Conservation (phyloP, 2,113 vertebrate genomes). For the Aythya baeri region DNA sequence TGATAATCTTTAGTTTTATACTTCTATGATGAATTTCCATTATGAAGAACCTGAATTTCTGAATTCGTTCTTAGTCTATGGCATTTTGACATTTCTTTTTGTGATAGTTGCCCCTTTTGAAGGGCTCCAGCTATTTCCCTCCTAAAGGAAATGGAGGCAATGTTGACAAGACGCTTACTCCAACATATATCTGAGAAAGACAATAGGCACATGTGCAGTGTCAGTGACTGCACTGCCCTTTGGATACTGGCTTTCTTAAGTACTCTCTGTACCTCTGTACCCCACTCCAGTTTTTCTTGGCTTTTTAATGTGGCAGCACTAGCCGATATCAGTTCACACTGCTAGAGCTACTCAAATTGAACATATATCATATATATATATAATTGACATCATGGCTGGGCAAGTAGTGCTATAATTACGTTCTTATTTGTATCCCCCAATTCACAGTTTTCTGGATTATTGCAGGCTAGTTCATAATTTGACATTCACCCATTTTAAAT, state of each 20-base stretch:
- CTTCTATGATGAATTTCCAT: not conserved
- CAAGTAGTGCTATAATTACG: fast-evolving
- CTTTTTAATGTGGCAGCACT: too few relatives aligned
- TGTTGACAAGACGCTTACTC: not conserved
- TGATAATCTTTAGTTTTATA: not conserved
- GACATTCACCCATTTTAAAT: not conserved
- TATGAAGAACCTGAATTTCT: not conserved
- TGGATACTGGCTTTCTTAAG: not conserved
- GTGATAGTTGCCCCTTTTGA: not conserved
- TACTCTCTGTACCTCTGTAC: not conserved
- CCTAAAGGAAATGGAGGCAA: not conserved
- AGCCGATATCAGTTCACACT: not conserved
- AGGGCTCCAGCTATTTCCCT: not conserved
- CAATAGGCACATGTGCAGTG: not conserved
- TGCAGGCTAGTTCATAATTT: not conserved
- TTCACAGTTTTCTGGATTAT: not conserved
- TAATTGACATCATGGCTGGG: not conserved
- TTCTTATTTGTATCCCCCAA: not conserved
- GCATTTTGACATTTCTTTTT: not conserved
- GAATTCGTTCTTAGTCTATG: not conserved
- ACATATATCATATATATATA: too few relatives aligned
- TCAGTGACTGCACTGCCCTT: not conserved
- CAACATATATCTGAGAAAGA: not conserved
- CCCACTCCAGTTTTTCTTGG: fast-evolving
- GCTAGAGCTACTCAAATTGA: not conserved